Conservation (phyloP, 1,140 invertebrate species). For the Cydia pomonella region DNA sequence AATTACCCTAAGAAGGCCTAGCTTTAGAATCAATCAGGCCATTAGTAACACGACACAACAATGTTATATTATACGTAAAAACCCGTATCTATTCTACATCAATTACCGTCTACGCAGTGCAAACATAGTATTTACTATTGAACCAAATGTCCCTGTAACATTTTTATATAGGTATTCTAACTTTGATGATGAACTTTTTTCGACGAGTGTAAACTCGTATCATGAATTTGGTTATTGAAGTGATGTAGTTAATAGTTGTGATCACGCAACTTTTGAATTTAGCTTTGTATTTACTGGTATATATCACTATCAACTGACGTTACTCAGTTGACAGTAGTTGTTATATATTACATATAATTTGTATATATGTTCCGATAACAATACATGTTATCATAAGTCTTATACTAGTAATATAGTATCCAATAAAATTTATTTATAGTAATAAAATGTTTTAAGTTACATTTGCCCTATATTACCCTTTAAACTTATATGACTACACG, state of each 20-base stretch:
- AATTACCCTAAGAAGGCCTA: background rate
- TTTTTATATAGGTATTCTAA: background rate
- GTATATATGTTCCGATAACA: background rate
- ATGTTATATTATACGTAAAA: background rate
- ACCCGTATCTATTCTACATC: slow-evolving; percentile 19
- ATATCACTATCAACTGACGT: too few relatives aligned
- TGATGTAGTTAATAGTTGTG: too few relatives aligned
- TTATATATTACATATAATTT: background rate
- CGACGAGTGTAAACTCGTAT: background rate
- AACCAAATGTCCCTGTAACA: background rate
- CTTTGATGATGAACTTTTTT: background rate
- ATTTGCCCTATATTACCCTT: background rate
- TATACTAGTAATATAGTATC: background rate
- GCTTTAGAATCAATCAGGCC: background rate
- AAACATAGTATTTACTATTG: background rate
- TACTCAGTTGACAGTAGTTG: too few relatives aligned
- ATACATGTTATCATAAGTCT: background rate
- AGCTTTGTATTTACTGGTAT: too few relatives aligned
- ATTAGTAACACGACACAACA: background rate
- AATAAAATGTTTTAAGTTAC: background rate
- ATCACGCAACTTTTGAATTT: too few relatives aligned
- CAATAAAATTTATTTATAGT: background rate
- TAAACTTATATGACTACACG: background rate
- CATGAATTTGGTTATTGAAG: background rate
- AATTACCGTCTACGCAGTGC: background rate